Evolutionary conservation across 2,797 vertebrate genomes (phyloP), one percentile per base, ranked within the genome.

Genomic region (Halcyon chelicuti): DNA sequence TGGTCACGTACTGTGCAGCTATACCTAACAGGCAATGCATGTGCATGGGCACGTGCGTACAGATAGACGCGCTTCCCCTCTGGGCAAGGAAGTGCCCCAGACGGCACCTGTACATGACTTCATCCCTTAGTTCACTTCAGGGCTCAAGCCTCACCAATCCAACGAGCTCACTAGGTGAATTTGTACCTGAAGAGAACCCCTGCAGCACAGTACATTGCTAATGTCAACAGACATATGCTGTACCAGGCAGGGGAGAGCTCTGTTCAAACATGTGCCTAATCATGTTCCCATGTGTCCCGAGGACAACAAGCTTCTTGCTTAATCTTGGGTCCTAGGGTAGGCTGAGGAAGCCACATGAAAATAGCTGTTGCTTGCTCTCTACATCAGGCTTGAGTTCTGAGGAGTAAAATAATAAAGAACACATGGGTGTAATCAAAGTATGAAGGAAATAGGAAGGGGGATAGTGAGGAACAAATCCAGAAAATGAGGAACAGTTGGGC

Each of bases 351-450:
- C 74, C 67, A 67, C 29, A 20, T 66, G 71, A 77, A 94, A 94
- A 88, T 78, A 68, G 49, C 61, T 84, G 23, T 61, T 82, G 49
- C 68, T 86, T 46, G 25, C 46, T 88, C 19, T 82, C 25, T 84
- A 39, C 52, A 61, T 83, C 72, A 91, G 60, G 40, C 86, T 89
- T 86, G 82, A 92, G 70, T 96, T 90, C 46, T 89, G 83, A 94
- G 55, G 92, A 79, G 25, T 71, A 42, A 86, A 92, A 88, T 94
- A 90, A 75, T 89, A 46, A 92, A 66, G 86, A 96, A 80, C 91
- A 96, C 16, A 13, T 97, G 96, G 68, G n/a, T 77, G 29, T 82
- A 73, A 96, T 97, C 95, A 96, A 96, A 94, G 77, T 97, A 95
- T 76, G 95, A 96, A 98, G 88, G 84, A 90, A 71, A 22, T 49